Conservation (phyloP, 2,113 vertebrate genomes). For the Siniperca chuatsi region DNA sequence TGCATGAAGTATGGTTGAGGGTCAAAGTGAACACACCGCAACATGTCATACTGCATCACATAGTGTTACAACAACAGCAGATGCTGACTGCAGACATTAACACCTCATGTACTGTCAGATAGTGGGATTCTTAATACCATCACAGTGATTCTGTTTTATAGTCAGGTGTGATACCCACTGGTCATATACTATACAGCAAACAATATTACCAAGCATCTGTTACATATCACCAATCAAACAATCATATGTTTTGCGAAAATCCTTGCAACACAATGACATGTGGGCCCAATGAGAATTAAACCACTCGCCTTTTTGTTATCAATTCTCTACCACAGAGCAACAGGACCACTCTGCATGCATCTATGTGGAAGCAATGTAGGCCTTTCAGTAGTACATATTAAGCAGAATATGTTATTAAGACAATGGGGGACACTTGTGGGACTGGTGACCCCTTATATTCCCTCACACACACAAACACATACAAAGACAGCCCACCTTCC, state of each 20-base stretch:
- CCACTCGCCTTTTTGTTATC: background rate
- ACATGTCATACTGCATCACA: background rate
- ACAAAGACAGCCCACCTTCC: background rate
- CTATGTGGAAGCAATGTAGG: background rate
- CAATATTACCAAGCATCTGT: background rate
- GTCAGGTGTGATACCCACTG: slow-evolving; percentile 3
- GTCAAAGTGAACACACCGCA: background rate
- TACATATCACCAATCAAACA: background rate
- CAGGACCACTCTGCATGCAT: background rate
- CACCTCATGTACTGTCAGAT: slow-evolving; percentile 9
- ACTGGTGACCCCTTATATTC: background rate
- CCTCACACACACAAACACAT: background rate
- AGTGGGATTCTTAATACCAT: background rate
- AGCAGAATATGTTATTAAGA: background rate
- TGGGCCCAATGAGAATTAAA: background rate
- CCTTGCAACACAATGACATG: background rate
- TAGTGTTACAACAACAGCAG: background rate
- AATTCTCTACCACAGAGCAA: background rate
- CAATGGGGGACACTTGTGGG: background rate
- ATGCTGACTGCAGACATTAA: slow-evolving; percentile 22
- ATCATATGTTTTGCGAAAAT: background rate
- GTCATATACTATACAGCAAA: background rate
- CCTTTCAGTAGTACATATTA: too few species aligned
- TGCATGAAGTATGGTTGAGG: background rate
- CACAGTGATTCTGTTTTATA: slow-evolving; percentile 2